These are phyloP conservation scores for Neostethus bicornis DNA, from an alignment of 2,797 vertebrate genomes.

Conservation along the genomic window DNA sequence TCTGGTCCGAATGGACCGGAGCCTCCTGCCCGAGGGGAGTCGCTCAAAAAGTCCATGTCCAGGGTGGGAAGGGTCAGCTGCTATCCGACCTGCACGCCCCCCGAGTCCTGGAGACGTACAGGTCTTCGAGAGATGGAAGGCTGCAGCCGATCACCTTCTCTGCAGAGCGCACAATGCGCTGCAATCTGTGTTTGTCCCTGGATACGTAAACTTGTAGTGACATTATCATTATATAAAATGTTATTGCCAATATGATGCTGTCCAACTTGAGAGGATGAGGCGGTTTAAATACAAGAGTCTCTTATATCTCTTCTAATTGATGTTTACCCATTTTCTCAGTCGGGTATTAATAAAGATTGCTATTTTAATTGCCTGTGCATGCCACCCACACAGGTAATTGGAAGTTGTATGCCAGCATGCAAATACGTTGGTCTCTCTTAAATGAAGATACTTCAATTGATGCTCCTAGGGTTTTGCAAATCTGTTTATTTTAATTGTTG, in stretches of 20 bases:
- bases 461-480: slow-evolving; percentile 28
- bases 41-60: no score
- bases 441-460: slow-evolving; percentile 36
- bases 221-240: slow-evolving; percentile 2
- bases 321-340: slow-evolving; percentile 63
- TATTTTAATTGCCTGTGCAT: slow-evolving; percentile 71
- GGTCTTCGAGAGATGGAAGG: no score
- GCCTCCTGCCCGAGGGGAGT: no score
- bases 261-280: background rate
- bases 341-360: slow-evolving; percentile 62
- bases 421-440: slow-evolving; percentile 37
- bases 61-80: no score
- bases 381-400: slow-evolving; percentile 58
- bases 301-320: slow-evolving; percentile 65
- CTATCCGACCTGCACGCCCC: no score
- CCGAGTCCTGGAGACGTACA: no score
- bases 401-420: slow-evolving; percentile 48
- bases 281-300: slow-evolving; percentile 42
- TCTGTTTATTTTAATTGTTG: slow-evolving; percentile 6
- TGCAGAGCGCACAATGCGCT: no score
- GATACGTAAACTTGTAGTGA: slow-evolving; percentile 9
- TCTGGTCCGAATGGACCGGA: no score
- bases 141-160: no score
- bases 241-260: slow-evolving; percentile 16
- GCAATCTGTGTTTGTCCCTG: no score